Base-by-base conservation (phyloP, 2,888 invertebrate genomes). In the Amphipyra berbera region DNA sequence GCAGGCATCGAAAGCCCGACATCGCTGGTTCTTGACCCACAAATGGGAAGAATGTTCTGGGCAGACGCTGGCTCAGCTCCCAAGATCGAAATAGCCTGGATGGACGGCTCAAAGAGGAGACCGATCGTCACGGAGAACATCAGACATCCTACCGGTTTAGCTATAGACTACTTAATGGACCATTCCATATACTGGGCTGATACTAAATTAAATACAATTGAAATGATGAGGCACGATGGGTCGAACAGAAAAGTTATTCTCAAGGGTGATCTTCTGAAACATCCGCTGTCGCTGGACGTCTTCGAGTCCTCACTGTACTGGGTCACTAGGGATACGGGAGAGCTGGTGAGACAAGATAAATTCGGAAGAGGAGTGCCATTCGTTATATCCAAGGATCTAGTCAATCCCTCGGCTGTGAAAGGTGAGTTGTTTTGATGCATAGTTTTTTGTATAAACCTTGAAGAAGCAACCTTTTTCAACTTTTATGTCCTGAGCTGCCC, bases 181-280 rank as follows among this genome's bases (percentile, higher is more conserved):
- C 98, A 98, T 85, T 95, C 97, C 0, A 95, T 99, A 13, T 99
- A 98, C 90, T 99, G 99, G 99, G 98, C 97, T 0, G 99, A 99
- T 87, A 97, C 97, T 0, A 99, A 99, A 88, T 93, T 98, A 40
- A 98, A 98, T 81, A 97, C 96, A 0, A 98, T 99, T 54, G 99
- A 99, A 87, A 97, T 97, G 55, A 97, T 98, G 95, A 96, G 96
- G 52, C 96, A 96, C 48, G 98, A 99, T 88, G 99, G 99, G 1
- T 95, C 96, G 0, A 96, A 96, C 59, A 93, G 98, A 21, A 96
- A 96, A 81, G 94, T 96, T 0, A 95, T 98, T 6, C 84, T 98
- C 4, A 96, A 96, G 82, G 97, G 98, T n/a, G 97, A 97, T 35
- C 74, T 87, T 57, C 75, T 98, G 76, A 96, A 96, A 76, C 98